These are phyloP conservation scores for Litoditis marina DNA, from an alignment of 2,888 invertebrate genomes.

Conservation along the genomic window DNA sequence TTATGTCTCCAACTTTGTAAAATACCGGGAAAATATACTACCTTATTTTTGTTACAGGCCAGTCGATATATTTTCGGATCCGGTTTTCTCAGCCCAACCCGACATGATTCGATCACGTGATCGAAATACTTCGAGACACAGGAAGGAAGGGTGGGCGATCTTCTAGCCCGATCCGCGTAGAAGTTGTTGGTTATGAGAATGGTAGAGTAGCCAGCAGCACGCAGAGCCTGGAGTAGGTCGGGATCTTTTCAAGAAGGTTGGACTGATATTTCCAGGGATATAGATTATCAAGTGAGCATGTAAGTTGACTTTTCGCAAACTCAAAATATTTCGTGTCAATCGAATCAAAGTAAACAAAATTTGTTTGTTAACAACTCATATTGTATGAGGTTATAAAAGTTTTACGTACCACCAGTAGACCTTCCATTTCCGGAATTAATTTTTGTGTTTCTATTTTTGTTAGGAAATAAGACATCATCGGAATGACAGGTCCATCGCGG, in stretches of 20 bases:
- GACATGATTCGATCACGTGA: conserved; percentile 63
- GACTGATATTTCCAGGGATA: too few species aligned
- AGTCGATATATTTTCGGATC: conserved; percentile 62
- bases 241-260: too few species aligned
- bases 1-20: too few species aligned
- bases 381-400: too few species aligned
- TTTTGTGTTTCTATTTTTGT: background rate
- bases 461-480: conserved; percentile 7
- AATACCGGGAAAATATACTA: too few species aligned
- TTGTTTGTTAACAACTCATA: background rate
- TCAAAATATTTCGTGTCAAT: background rate
- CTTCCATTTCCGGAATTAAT: conserved; percentile 17
- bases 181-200: conserved; percentile 66
- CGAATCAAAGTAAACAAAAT: background rate
- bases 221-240: conserved; percentile 43
- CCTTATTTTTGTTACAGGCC: conserved; percentile 54
- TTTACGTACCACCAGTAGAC: conserved; percentile 7
- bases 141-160: conserved; percentile 35
- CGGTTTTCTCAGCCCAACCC: conserved; percentile 64
- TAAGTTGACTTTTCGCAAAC: too few species aligned
- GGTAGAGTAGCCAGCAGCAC: conserved; percentile 63
- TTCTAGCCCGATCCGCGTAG: conserved; percentile 50
- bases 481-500: conserved; percentile 4
- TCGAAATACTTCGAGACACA: conserved; percentile 37
- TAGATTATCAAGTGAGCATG: too few species aligned